Evolutionary conservation across 2,797 vertebrate genomes (phyloP).

Genomic region (Rhinichthys osculus): DNA sequence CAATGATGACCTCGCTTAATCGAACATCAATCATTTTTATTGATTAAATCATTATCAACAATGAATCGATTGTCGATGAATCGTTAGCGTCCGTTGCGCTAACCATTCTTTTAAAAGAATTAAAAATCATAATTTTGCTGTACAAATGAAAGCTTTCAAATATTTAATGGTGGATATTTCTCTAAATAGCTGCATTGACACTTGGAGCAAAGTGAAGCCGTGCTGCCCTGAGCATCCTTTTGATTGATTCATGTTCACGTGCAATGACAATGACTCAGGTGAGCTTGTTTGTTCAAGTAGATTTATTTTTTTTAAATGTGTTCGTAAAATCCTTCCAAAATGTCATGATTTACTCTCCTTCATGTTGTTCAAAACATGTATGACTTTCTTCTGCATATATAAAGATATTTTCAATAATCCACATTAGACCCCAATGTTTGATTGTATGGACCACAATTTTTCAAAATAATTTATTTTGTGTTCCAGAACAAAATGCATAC

Average conservation of each 20-base stretch:
- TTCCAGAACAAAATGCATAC: not conserved
- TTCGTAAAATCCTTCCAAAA: too few species aligned
- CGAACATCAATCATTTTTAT: not conserved
- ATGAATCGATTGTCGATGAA: not conserved
- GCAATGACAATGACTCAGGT: constrained; percentile 76
- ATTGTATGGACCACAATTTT: not conserved
- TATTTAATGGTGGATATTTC: not conserved
- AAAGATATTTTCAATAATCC: not conserved
- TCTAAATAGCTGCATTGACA: constrained; percentile 79
- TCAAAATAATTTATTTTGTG: not conserved
- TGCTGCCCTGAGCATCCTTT: constrained; percentile 86
- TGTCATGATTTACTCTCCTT: not conserved
- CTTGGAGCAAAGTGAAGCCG: constrained; percentile 83
- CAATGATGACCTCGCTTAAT: not conserved
- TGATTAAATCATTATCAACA: not conserved
- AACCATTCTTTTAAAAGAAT: not conserved
- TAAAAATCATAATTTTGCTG: not conserved
- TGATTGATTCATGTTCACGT: constrained; percentile 73
- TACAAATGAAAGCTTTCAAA: not conserved
- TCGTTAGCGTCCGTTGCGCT: not conserved
- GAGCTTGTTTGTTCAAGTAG: not conserved
- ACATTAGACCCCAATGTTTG: not conserved
- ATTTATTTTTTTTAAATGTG: not conserved
- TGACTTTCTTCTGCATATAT: not conserved
- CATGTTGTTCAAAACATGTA: not conserved